Percentiles rank a stretch among this genome's conserved stretches.
Evolutionary conservation across 1,140 invertebrate genomes (phyloP).

Genomic region (Fopius arisanus): DNA sequence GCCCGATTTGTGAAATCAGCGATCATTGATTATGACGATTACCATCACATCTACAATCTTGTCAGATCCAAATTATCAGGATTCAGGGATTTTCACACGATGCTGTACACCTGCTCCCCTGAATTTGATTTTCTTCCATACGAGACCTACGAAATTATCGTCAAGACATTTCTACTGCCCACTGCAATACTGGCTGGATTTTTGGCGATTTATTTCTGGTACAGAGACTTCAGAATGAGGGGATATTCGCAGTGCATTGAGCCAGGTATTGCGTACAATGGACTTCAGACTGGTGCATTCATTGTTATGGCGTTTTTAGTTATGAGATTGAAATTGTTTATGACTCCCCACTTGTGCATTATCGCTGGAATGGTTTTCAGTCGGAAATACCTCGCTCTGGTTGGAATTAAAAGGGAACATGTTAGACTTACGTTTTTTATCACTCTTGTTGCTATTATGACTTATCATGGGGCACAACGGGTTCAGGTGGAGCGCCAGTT

Average conservation of each 20-base stretch:
- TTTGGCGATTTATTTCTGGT: conserved; percentile 61
- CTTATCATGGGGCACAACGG: conserved; percentile 52
- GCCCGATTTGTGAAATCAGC: conserved; percentile 49
- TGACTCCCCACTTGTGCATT: conserved; percentile 83
- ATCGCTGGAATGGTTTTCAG: conserved; percentile 71
- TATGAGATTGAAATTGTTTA: conserved; percentile 86
- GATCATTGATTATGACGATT: conserved; percentile 60
- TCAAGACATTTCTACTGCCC: conserved; percentile 69
- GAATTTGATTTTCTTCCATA: conserved; percentile 84
- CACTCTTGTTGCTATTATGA: conserved; percentile 53
- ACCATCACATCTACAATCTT: conserved; percentile 81
- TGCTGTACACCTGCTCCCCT: conserved; percentile 83
- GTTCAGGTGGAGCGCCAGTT: conserved; percentile 48
- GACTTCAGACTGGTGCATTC: conserved; percentile 74
- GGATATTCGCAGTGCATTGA: conserved; percentile 61
- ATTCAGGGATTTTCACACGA: conserved; percentile 82
- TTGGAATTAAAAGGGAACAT: conserved; percentile 49
- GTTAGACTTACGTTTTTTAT: conserved; percentile 43
- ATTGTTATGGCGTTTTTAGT: conserved; percentile 78
- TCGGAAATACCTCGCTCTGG: conserved; percentile 54
- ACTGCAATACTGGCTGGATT: conserved; percentile 62
- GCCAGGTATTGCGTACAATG: conserved; percentile 75
- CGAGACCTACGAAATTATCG: conserved; percentile 63
- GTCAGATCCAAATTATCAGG: conserved; percentile 78
- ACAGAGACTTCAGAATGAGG: conserved; percentile 43